A percentile compares a stretch with the other conserved stretches of the same genome.
Evolutionary conservation across 2,797 vertebrate species (phyloP).

Genomic region (Acipenser transmontanus): DNA sequence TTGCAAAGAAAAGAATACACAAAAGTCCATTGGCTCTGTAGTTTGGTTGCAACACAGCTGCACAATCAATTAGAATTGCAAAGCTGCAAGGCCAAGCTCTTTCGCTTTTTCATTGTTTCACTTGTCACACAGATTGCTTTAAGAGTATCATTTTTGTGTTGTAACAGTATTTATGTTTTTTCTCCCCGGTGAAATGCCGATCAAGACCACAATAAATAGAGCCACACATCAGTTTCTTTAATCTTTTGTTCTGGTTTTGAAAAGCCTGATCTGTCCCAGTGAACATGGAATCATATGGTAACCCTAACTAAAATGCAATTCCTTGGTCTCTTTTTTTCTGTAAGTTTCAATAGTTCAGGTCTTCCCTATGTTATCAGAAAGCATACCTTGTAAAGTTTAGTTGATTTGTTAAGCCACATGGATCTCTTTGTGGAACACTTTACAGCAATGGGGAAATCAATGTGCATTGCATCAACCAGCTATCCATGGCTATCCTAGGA

Average conservation of each 20-base stretch:
- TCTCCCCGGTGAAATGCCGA: constrained; percentile 68
- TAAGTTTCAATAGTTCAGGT: too few species aligned
- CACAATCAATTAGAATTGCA: constrained; percentile 50
- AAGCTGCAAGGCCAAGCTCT: constrained; percentile 43
- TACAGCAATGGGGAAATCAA: too few species aligned
- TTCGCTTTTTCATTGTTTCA: constrained; percentile 65
- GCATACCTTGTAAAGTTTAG: too few species aligned
- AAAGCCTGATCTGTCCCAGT: not conserved
- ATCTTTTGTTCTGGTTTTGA: not conserved
- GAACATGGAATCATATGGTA: not conserved
- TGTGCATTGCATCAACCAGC: too few species aligned
- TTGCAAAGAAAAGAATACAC: constrained; percentile 48
- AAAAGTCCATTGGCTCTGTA: constrained; percentile 53
- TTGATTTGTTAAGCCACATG: too few species aligned
- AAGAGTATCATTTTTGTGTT: constrained; percentile 61
- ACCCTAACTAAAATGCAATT: too few species aligned
- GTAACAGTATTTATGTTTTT: constrained; percentile 69
- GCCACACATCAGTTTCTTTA: constrained; percentile 25
- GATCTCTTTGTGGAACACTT: too few species aligned
- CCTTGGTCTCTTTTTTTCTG: too few species aligned
- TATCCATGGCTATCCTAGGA: too few species aligned
- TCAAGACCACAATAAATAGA: constrained; percentile 70
- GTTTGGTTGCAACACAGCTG: constrained; percentile 50
- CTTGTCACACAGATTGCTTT: constrained; percentile 67
- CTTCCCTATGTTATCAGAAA: too few species aligned